These are phyloP conservation scores for Lucilia cuprina DNA, from an alignment of 1,140 invertebrate genomes.

Conservation along the genomic window DNA sequence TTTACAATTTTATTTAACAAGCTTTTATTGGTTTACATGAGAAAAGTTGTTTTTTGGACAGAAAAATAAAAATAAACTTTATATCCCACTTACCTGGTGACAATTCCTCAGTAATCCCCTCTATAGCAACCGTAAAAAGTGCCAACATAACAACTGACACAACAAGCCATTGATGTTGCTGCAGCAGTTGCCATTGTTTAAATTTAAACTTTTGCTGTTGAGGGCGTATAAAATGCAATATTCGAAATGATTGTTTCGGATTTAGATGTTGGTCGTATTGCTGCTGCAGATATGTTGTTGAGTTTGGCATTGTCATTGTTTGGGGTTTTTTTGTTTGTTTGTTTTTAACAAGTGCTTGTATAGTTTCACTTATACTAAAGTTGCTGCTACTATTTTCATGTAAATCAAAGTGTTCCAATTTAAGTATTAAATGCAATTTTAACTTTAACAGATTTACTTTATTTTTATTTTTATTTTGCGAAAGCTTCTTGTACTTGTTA, in stretches of 20 bases:
- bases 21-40: slow-evolving; percentile 1
- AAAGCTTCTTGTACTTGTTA: not conserved
- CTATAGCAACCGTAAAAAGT: slow-evolving; percentile 52
- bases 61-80: not conserved
- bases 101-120: slow-evolving; percentile 60
- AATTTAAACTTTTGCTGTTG: slow-evolving; percentile 7
- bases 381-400: slow-evolving; percentile 22
- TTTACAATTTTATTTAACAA: slow-evolving; percentile 1
- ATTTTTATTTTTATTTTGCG: not conserved
- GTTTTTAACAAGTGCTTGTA: slow-evolving; percentile 8
- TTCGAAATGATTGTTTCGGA: slow-evolving; percentile 27
- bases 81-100: slow-evolving; percentile 57
- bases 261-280: slow-evolving; percentile 33
- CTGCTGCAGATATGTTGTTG: slow-evolving; percentile 32
- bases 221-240: slow-evolving; percentile 22
- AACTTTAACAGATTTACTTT: slow-evolving; percentile 7
- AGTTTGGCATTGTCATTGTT: slow-evolving; percentile 13
- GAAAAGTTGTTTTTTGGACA: not conserved
- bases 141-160: slow-evolving; percentile 52
- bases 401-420: slow-evolving; percentile 39
- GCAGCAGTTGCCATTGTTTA: not conserved
- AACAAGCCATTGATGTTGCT: slow-evolving; percentile 51
- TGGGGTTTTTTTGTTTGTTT: not conserved
- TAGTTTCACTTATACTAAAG: not conserved
- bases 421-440: slow-evolving; percentile 6